Evolutionary conservation across 2,888 invertebrate species (phyloP), one percentile per base, ranked within the genome.

Genomic region (Acanthosoma haemorrhoidale): DNA sequence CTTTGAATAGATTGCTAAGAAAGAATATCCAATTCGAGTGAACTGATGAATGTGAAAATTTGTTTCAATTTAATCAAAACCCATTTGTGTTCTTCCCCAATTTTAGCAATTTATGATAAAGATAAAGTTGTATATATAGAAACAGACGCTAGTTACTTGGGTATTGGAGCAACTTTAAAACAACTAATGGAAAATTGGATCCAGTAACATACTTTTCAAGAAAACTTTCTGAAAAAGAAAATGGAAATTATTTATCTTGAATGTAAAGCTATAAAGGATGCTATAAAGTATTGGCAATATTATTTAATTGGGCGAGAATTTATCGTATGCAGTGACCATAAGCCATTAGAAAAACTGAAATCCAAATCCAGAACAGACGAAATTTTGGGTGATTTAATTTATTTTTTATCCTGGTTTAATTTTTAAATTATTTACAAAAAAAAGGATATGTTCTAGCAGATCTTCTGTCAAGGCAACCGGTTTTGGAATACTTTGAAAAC

Each of bases 121-220:
- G n/a, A n/a, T n/a, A n/a, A n/a, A n/a, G n/a, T n/a, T n/a, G n/a
- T n/a, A n/a, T n/a, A 76, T 77, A 51, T 78, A 73, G 63, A 75
- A 77, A 76, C 76, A 15, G 77, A 77, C 63, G 76, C 75, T 18
- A 74, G 73, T 34, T 21, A 75, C 16, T 63, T 41, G 75, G 76
- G 75, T n/a, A 34, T 75, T 13, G 76, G 75, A 58, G 75, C 75
- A 13, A 70, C 75, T n/a, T 69, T 76, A 39, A 75, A 75, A 71
- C 75, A 36, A 41, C n/a, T 11, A 38, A 69, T 21, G 69, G 69
- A 25, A 43, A n/a, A 8, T 39, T 43, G 4, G 15, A 69, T 6
- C 63, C 69, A 16, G 69, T 69, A 4, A 63, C 63, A 18, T 59
- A 68, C 4, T 68, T 59, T 59, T 29, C 68, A 9, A 68, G 32